Base-by-base conservation (phyloP, 2,888 invertebrate genomes). In the Idaea aversata region DNA sequence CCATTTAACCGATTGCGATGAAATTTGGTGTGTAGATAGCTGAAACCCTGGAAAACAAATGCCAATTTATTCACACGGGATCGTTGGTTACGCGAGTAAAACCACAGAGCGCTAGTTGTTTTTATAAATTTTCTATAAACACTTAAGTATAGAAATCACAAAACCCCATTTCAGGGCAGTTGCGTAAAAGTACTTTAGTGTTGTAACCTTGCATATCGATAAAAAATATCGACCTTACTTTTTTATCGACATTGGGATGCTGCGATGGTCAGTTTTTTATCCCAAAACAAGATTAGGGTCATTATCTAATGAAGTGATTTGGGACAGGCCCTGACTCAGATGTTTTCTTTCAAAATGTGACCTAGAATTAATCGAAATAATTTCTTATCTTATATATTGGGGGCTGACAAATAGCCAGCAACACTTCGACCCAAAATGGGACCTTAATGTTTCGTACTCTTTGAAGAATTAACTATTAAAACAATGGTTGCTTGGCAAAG, bases 181-280 rank as follows among this genome's bases (percentile, higher is more conserved):
- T 83, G 78, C 79, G 77, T 77, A 82, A 83, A 16, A 66, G 69
- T 62, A 70, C 70, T 70, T 75, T 70, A 70, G 70, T 66, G 62
- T 70, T 61, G 61, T 71, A 78, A 73, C 86, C 86, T 87, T 79
- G 85, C 15, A 67, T 63, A 71, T 75, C 75, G 66, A 72, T 80
- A 83, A 84, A 78, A 80, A 82, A 77, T 74, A 36, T 58, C 59
- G 76, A 81, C 83, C 86, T 86, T 86, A 71, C 69, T 72, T 86
- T 86, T 86, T 85, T 85, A 74, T 68, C 66, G 64, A 72, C 62
- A 62, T 63, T 68, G 84, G 86, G 87, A 87, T 86, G 84, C 72
- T 67, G 63, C 74, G 83, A 86, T 81, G 84, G 84, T 71, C 85
- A 75, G 15, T 62, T 75, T 80, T 81, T 85, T 87, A 75, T 79